Evolutionary conservation across 2,888 invertebrate species (phyloP).

Genomic region (Smittia sp.): DNA sequence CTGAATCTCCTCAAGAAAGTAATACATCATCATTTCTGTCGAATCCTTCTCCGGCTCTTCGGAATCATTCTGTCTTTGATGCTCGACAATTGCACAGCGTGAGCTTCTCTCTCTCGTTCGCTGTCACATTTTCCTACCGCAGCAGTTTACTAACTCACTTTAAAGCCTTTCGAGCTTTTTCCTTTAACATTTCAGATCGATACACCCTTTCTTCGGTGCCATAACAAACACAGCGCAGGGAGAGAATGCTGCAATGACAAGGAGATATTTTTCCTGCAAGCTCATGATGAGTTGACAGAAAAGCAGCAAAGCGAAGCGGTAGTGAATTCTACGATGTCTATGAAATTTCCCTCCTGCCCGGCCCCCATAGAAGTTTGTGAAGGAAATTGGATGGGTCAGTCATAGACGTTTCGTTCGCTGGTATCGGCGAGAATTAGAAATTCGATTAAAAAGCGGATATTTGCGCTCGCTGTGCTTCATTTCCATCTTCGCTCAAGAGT

Average conservation of each 20-base stretch:
- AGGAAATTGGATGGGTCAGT: conserved; percentile 25
- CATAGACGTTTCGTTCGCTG: not conserved
- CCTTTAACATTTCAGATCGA: conserved; percentile 5
- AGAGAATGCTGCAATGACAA: not conserved
- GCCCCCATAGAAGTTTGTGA: not conserved
- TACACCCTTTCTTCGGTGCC: conserved; percentile 26
- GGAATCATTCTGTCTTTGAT: not conserved
- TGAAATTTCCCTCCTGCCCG: conserved; percentile 3
- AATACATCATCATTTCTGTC: no score
- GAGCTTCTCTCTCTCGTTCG: not conserved
- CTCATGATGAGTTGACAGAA: conserved; percentile 33
- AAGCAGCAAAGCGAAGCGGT: not conserved
- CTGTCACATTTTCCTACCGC: not conserved
- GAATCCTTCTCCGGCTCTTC: not conserved
- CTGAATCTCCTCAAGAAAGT: no score
- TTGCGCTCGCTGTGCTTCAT: conserved; percentile 14
- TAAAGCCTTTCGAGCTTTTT: not conserved
- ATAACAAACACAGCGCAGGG: not conserved
- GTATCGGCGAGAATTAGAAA: conserved; percentile 25
- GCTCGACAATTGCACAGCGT: conserved; percentile 1
- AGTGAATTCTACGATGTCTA: not conserved
- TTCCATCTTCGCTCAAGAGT: not conserved
- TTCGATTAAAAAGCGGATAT: conserved; percentile 34
- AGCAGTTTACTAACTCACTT: not conserved
- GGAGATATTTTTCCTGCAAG: conserved; percentile 11